Base-by-base conservation (phyloP, 2,113 vertebrate genomes). In the Galemys pyrenaicus region DNA sequence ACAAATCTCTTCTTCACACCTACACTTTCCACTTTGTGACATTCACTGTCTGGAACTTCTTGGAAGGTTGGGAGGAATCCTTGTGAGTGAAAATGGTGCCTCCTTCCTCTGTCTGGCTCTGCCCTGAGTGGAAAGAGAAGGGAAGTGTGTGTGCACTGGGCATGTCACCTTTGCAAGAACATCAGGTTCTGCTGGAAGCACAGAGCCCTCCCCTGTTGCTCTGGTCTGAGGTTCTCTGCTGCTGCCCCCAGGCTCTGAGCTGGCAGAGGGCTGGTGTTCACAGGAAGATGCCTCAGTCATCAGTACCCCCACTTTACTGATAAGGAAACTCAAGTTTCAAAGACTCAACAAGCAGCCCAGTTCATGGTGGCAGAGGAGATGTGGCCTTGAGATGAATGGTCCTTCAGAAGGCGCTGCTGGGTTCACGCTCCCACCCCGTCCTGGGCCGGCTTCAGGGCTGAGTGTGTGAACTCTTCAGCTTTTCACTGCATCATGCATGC, bases 211-310 rank as follows among this genome's bases (percentile, higher is more conserved):
- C 0, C 30, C 30, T 32, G 67, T 4, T 6, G n/a, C 26, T 58
- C 28, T 74, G 5, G 13, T 44, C 60, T 71, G 1, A 0, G 65
- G 1, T 35, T 60, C 44, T 82, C 58, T 64, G 13, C 3, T 1
- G 37, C 44, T 56, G 51, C 35, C 9, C 19, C 15, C 13, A 1
- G 0, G 0, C 26, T 54, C 74, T 91, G 79, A 64, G 37, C 28
- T 26, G 28, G 22, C 0, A 15, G 58, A 30, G 65, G 20, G 2
- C 95, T 2, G 3, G 9, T 5, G 58, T 19, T 74, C 12, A 44
- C 2, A 11, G 58, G 22, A 2, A 13, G 2, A 1, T 15, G 13
- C 64, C 62, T 15, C 6, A 22, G 7, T 6, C 4, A 6, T 67
- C 60, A 20, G 65, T 4, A 11, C 10, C 44, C 17, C n/a, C 46